Evolutionary conservation across 2,113 vertebrate genomes (phyloP), one percentile per base, ranked within the genome.

Genomic region (Centropristis striata): DNA sequence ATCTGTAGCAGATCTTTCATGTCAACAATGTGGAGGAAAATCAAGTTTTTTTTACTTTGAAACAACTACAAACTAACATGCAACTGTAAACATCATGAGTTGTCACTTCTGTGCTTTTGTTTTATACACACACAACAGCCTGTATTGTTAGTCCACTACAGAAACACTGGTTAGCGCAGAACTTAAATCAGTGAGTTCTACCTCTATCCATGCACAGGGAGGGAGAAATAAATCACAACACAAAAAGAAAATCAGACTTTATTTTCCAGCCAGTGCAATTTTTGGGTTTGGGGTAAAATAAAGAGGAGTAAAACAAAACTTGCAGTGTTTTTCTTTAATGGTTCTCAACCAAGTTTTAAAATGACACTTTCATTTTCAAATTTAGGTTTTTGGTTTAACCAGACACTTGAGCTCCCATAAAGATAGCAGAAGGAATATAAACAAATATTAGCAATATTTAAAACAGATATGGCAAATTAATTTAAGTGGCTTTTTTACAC

Each of bases 281-380:
- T 50, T 39, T 71, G 50, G 55, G 15, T 44, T 59, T 66, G 28
- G 18, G 36, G 8, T 21, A 49, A 65, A 54, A 73, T 7, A n/a
- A 44, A 44, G 28, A 14, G 0, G 2, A 15, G 18, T 13, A 1
- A 65, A 51, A 36, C 8, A 37, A 46, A 57, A 63, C 37, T 27
- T 72, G 68, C 70, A 58, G 51, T 27, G 23, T n/a, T 53, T 36
- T 44, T 46, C 28, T 61, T 49, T 18, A 59, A 51, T 55, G 75
- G 78, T 81, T 89, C 84, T 89, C 84, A 86, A 82, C 87, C 64
- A 47, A 8, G 41, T 46, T 46, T 42, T 42, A 0, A 63, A 44
- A 23, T 41, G 8, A 20, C 20, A n/a, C 23, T n/a, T n/a, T n/a
- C n/a, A n/a, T n/a, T n/a, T n/a, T n/a, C n/a, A n/a, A n/a, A 32